Evolutionary conservation across 2,797 vertebrate species (phyloP), one percentile per base, ranked within the genome.

Genomic region (Limosa lapponica): DNA sequence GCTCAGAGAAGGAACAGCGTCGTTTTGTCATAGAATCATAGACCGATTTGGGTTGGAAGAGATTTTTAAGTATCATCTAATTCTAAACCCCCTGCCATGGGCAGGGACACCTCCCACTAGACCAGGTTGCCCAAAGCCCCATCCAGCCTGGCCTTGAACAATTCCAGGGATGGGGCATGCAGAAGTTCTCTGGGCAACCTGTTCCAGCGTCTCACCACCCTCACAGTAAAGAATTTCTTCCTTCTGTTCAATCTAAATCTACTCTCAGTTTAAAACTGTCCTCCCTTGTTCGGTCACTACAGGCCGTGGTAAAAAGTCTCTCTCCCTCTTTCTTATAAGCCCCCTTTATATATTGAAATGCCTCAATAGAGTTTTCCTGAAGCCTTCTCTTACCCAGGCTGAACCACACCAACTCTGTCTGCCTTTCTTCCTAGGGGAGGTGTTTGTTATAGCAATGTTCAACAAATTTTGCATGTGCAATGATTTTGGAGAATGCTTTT

Each of bases 231-330:
- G 23, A 62, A 32, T 28, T 48, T 69, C 13, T 10, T 62, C 11
- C 15, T 54, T 22, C 27, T 6, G 13, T 4, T 49, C 16, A 17
- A 8, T 43, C 15, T 58, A 37, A 46, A 37, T 19, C 34, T 51
- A 1, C 10, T 4, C 11, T 49, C 0, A 3, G 27, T 51, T 78
- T 46, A 32, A 57, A 78, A 44, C n/a, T 4, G 2, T 30, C 54
- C 5, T 6, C 11, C n/a, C 18, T 65, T 74, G 22, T 66, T 23
- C 37, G 59, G 6, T 59, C 24, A 16, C 36, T 75, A 3, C 23
- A 41, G 18, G 13, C 16, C 30, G 28, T 78, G 28, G 8, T 54
- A 28, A 34, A 67, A 71, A 41, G 25, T 15, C 15, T 43, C 28
- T 34, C 28, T 30, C 17, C 18, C 5, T 46, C 32, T 55, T 83